Evolutionary conservation across 2,113 vertebrate species (phyloP).

Genomic region (Pygoscelis antarcticus): DNA sequence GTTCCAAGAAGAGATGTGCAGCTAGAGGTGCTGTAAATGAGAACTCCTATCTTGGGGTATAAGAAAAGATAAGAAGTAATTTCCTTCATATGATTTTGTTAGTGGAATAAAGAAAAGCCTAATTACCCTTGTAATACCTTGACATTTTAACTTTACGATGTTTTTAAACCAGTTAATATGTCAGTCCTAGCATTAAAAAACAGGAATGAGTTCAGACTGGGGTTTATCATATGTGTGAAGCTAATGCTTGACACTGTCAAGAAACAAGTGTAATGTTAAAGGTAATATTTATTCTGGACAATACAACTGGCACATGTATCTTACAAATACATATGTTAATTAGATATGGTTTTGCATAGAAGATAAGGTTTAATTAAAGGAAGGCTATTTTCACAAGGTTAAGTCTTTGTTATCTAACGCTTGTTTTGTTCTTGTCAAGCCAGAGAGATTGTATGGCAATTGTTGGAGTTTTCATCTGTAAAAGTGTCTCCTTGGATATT

Average conservation of each 20-base stretch:
- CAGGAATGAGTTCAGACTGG: neutral
- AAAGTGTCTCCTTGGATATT: neutral
- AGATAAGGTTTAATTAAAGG: neutral
- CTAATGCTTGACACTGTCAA: neutral
- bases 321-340: neutral
- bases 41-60: neutral
- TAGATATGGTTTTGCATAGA: neutral
- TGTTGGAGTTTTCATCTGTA: neutral
- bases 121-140: neutral
- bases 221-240: neutral
- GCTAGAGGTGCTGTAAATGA: neutral
- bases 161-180: neutral
- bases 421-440: neutral
- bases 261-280: neutral
- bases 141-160: neutral
- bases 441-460: neutral
- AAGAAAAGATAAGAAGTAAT: neutral
- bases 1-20: neutral
- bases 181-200: neutral
- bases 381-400: neutral
- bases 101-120: neutral
- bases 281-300: neutral
- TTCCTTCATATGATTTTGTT: neutral
- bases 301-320: neutral
- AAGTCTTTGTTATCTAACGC: neutral